Evolutionary conservation across 2,797 vertebrate genomes (phyloP), one percentile per base, ranked within the genome.

Genomic region (Lepilemur septentrionalis): DNA sequence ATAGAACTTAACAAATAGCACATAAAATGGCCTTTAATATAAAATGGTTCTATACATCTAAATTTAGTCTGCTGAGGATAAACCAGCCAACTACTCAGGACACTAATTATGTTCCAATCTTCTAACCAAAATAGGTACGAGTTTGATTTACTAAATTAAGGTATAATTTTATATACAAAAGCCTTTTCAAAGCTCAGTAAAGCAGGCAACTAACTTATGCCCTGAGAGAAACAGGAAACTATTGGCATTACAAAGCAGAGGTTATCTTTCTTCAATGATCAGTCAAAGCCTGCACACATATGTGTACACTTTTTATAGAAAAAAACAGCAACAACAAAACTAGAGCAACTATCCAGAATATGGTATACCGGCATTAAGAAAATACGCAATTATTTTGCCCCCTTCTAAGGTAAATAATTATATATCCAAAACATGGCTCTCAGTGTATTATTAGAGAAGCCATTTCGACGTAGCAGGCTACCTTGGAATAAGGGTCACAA

Each of bases 71-170:
- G 65, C 82, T 61, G 89, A 89, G n/a, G 65, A 86, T 78, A 97
- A 97, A 78, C 28, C 89, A 95, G 82, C 85, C 52, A 85, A 89
- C 72, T 81, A n/a, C 87, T 89, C n/a, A 93, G 91, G 92, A 97
- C 79, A 94, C 80, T 96, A 94, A 96, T 97, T 97, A 97, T 90
- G 35, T 89, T 91, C 92, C 85, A 96, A 2, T 93, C 69, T 76
- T 95, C 67, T 94, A 84, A 97, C 89, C 61, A 95, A 97, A 98
- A 92, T 95, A 97, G 91, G 46, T 87, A 81, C 81, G 50, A 14
- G 55, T 91, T 97, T 94, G 90, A 95, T 82, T 95, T 91, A 82
- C 81, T 97, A 93, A 95, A 97, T 97, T 95, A 97, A 97, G 89
- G 86, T 94, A 11, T 75, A 95, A 95, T 97, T 98, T 95, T 95